Evolutionary conservation across 2,113 vertebrate species (phyloP).

Genomic region (Pogona vitticeps): DNA sequence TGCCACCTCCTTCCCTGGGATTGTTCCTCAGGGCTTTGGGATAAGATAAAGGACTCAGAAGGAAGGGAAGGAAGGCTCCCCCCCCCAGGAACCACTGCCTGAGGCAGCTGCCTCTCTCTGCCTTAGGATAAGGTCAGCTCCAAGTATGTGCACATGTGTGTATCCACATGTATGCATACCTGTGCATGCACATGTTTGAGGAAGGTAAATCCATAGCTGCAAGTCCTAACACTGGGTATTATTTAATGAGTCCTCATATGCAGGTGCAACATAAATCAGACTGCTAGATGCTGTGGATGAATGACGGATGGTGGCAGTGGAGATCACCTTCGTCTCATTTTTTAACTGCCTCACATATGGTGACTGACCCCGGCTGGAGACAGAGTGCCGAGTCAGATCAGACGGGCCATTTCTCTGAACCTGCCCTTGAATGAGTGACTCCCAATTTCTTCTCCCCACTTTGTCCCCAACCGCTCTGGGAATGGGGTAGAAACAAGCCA

Average conservation of each 20-base stretch:
- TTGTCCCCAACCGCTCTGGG: not conserved
- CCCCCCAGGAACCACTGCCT: not conserved
- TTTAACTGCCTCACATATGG: not conserved
- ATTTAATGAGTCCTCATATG: not conserved
- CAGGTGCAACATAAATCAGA: not conserved
- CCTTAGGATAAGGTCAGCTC: no score
- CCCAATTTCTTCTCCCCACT: not conserved
- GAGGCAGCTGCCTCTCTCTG: not conserved
- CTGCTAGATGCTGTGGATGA: not conserved
- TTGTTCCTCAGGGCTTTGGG: not conserved
- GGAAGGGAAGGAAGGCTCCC: not conserved
- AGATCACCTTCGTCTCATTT: not conserved
- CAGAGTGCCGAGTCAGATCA: not conserved
- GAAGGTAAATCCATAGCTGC: not conserved
- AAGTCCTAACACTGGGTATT: not conserved
- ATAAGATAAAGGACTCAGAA: no score
- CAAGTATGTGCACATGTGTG: no score
- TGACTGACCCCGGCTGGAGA: not conserved
- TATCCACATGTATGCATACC: no score
- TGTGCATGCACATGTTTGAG: no score
- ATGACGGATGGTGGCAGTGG: not conserved
- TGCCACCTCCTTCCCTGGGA: not conserved
- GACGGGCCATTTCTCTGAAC: not conserved
- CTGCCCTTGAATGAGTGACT: not conserved
- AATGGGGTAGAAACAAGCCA: not conserved